Evolutionary conservation across 2,797 vertebrate genomes (phyloP), one percentile per base, ranked within the genome.

Genomic region (Zalophus californianus): DNA sequence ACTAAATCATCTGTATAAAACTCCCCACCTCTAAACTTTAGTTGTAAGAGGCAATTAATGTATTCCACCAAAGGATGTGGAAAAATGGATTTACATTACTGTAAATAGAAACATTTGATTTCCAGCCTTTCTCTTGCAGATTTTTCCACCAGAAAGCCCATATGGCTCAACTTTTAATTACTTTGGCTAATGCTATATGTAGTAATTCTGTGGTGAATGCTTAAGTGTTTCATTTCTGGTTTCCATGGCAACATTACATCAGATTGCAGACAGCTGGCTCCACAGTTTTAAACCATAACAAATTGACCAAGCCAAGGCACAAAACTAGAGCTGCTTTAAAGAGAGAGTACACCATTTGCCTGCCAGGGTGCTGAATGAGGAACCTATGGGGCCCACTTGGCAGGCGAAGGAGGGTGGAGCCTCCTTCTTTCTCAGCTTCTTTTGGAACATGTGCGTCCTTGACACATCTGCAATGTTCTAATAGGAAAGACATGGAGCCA

Each of bases 221-320:
- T 98, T 91, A 98, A 99, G 98, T 98, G 98, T 99, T 99, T 99
- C 98, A 98, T 99, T 99, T 98, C 98, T 98, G 97, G 99, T 99
- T 99, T 99, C 99, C 99, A 99, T 95, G 96, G 99, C 98, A 99
- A 99, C 99, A 98, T 98, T 98, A 98, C 98, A 99, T 99, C 98
- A 98, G 98, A 98, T 98, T 98, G 98, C 99, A 99, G 98, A 98
- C 98, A 99, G 99, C 98, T 99, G 99, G 98, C 98, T 99, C 98
- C 98, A 96, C 98, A 93, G 98, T 98, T 98, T 98, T 96, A 97
- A 98, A 98, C 98, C 98, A 98, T 98, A 99, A 99, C 98, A 97
- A 99, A 99, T 98, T 97, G 98, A 98, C 98, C 98, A 96, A 98
- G 98, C 97, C 95, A 97, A 98, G 60, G 95, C 98, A 97, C 97